Conservation (phyloP, 2,888 invertebrate genomes). For the Cephus spinipes region DNA sequence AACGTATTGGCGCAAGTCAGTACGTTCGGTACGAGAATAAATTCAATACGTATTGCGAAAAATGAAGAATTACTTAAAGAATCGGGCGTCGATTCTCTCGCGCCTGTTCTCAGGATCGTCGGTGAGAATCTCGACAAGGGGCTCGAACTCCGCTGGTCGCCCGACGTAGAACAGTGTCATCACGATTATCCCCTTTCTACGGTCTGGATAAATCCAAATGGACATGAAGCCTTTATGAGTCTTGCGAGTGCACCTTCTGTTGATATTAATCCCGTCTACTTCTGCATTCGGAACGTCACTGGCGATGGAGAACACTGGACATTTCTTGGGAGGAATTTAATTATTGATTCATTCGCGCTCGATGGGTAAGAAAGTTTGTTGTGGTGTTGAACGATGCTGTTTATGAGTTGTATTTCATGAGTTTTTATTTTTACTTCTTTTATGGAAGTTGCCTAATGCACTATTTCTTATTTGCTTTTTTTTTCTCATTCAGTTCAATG, state of each 20-base stretch:
- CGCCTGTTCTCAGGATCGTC: constrained; percentile 38
- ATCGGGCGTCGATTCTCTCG: constrained; percentile 8
- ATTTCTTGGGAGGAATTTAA: constrained; percentile 49
- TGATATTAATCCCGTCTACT: constrained; percentile 37
- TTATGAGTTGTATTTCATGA: too few relatives aligned
- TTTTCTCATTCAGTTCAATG: too few relatives aligned
- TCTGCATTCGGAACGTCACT: constrained; percentile 45
- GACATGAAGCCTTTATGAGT: constrained; percentile 27
- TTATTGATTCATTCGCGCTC: constrained; percentile 28
- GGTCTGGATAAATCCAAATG: constrained; percentile 32
- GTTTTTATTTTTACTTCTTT: too few relatives aligned
- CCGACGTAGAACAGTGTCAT: constrained; percentile 35
- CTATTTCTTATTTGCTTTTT: too few relatives aligned
- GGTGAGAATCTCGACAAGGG: constrained; percentile 41
- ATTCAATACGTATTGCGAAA: constrained; percentile 31
- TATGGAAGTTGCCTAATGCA: too few relatives aligned
- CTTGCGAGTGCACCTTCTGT: too few relatives aligned
- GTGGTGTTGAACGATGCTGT: too few relatives aligned
- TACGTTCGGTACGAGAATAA: constrained; percentile 29
- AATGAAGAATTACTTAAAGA: too few relatives aligned
- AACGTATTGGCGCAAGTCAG: constrained; percentile 32
- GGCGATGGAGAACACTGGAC: constrained; percentile 39
- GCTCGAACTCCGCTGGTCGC: constrained; percentile 47
- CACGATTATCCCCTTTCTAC: constrained; percentile 32
- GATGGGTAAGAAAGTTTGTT: constrained; percentile 44